Evolutionary conservation across 1,140 invertebrate species (phyloP).

Genomic region (Drosophila sp.): DNA sequence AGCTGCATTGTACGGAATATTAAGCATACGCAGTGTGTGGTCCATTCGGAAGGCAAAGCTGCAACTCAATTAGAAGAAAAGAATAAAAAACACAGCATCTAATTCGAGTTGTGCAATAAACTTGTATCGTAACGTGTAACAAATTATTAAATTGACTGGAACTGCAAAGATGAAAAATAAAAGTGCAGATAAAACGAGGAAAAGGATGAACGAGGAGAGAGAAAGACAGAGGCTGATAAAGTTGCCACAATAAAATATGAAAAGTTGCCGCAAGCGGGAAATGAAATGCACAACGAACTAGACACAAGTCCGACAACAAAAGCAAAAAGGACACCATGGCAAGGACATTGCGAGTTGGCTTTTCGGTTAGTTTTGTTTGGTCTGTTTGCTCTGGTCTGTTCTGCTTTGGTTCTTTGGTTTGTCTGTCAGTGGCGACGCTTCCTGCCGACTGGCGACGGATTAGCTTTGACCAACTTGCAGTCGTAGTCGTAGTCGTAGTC

Average conservation of each 20-base stretch:
- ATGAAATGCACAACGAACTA: slow-evolving; percentile 44
- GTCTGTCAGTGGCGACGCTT: slow-evolving; percentile 67
- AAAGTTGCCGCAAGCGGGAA: slow-evolving; percentile 34
- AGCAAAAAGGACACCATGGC: slow-evolving; percentile 18
- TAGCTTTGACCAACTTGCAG: slow-evolving; percentile 64
- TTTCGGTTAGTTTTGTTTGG: slow-evolving; percentile 65
- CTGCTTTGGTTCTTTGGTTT: too few relatives aligned
- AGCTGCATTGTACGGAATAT: slow-evolving; percentile 17
- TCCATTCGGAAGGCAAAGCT: slow-evolving; percentile 3
- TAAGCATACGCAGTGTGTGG: slow-evolving; percentile 40
- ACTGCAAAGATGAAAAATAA: slow-evolving; percentile 29
- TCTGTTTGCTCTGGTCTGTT: too few relatives aligned
- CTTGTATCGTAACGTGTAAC: slow-evolving; percentile 42
- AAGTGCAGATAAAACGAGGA: not conserved
- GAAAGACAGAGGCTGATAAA: slow-evolving; percentile 21
- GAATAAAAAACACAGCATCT: slow-evolving; percentile 35
- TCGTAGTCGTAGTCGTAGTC: slow-evolving; percentile 9
- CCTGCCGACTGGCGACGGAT: slow-evolving; percentile 66
- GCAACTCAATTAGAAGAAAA: slow-evolving; percentile 32
- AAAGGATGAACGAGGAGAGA: not conserved
- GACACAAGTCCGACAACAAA: slow-evolving; percentile 28
- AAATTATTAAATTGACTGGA: slow-evolving; percentile 76
- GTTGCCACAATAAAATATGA: slow-evolving; percentile 40
- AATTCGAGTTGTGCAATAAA: slow-evolving; percentile 46
- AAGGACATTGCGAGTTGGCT: slow-evolving; percentile 50